Base-by-base conservation (phyloP, 2,888 invertebrate genomes). In the Ormyrus rosae region DNA sequence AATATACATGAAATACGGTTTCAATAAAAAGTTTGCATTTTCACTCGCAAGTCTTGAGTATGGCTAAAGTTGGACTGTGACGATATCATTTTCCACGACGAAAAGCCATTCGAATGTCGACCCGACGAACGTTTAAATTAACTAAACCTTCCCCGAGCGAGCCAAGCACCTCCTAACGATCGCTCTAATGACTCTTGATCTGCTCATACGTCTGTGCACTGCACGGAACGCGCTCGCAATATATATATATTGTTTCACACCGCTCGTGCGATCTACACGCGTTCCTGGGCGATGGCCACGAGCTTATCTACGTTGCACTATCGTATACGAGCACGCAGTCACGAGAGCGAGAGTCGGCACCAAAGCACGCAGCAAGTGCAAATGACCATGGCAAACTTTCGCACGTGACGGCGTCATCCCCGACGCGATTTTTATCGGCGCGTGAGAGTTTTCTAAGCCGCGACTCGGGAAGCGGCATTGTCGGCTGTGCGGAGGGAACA, bases 341-440 rank as follows among this genome's bases (percentile, higher is more conserved):
- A 34, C 34, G 34, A 34, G 34, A 34, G 34, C 34, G 34, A 34
- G 34, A 34, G 34, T 34, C 34, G 34, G 34, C 34, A 4, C 34
- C 34, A 0, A 4, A 34, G 34, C 34, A 4, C 34, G 34, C 34
- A 4, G 34, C 81, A 82, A 82, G 83, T 83, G 83, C 82, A 82
- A 83, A 83, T 82, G 83, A 82, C 84, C 83, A 84, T 83, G 83
- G 84, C 84, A 83, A 84, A 84, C 84, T 85, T 84, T 84, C 82
- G 84, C 84, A 84, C 82, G 82, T 81, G 65, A 46, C 46, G n/a
- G 60, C 56, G 13, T 19, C 19, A 19, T 19, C 19, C 19, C 19
- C 19, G 19, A 19, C 19, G 4, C 34, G 34, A 34, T 34, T 34
- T 34, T 34, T 34, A 34, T 34, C 34, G 34, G 3, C 34, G 34